Conservation (phyloP, 2,888 invertebrate species). For the Mythimna ferrago region DNA sequence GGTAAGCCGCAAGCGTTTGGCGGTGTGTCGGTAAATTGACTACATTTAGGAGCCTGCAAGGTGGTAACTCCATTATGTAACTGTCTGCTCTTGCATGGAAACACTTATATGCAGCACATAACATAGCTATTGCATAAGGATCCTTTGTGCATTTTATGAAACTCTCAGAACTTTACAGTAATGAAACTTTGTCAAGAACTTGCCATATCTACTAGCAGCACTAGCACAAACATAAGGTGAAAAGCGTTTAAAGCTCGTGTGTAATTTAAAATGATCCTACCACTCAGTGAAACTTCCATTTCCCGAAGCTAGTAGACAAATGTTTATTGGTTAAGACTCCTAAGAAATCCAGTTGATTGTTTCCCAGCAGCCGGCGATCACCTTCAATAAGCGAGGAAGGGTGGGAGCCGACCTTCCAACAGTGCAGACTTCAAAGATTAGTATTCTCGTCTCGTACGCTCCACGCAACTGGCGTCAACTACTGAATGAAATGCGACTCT, state of each 20-base stretch:
- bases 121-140: constrained; percentile 10
- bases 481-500: constrained; percentile 75
- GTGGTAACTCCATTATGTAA: constrained; percentile 38
- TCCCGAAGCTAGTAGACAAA: constrained; percentile 6
- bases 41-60: constrained; percentile 26
- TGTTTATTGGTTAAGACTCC: constrained; percentile 18
- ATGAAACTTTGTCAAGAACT: not conserved
- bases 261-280: not conserved
- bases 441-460: constrained; percentile 68
- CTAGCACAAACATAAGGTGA: not conserved
- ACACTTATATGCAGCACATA: constrained; percentile 30
- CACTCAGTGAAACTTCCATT: constrained; percentile 27
- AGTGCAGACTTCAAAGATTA: constrained; percentile 57
- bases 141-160: constrained; percentile 13
- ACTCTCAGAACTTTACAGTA: not conserved
- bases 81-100: constrained; percentile 18
- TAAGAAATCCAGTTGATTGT: constrained; percentile 50
- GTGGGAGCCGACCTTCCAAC: constrained; percentile 27
- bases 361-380: constrained; percentile 42
- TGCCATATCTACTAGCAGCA: too few species aligned
- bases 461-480: constrained; percentile 72
- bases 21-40: constrained; percentile 37
- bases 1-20: constrained; percentile 40
- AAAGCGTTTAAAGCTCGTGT: constrained; percentile 8
- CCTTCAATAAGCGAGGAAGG: constrained; percentile 47